Percentiles rank a stretch among this genome's conserved stretches.
These are phyloP conservation scores for Prunella fulvescens DNA, from an alignment of 2,113 vertebrate species.

Conservation along the genomic window DNA sequence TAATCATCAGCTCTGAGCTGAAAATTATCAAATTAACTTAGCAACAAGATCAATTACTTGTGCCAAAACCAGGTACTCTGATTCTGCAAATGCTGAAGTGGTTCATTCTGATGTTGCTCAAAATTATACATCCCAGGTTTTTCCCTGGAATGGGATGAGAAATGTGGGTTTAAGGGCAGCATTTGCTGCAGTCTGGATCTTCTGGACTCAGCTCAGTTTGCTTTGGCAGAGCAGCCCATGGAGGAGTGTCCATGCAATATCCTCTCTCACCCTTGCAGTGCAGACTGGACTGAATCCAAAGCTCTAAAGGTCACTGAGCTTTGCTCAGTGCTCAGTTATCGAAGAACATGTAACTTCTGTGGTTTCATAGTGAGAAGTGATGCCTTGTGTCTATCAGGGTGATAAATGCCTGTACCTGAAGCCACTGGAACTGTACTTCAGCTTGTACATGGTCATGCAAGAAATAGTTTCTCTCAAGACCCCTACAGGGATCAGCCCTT, in stretches of 20 bases:
- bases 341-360: background rate
- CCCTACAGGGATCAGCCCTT: background rate
- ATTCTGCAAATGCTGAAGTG: background rate
- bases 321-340: background rate
- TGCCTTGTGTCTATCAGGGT: background rate
- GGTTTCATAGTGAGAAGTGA: background rate
- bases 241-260: background rate
- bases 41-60: background rate
- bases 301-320: background rate
- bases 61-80: background rate
- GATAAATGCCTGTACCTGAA: background rate
- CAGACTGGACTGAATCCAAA: background rate
- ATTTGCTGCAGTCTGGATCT: background rate
- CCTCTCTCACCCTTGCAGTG: background rate
- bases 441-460: background rate
- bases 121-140: background rate
- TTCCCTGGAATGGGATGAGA: background rate
- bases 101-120: background rate
- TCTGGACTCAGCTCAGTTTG: background rate
- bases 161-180: background rate
- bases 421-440: background rate
- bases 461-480: background rate
- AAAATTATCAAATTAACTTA: background rate
- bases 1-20: background rate
- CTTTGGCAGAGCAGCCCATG: rapidly evolving